Conservation (phyloP, 2,797 vertebrate genomes). For the Parauchenoglanis ngamensis region DNA sequence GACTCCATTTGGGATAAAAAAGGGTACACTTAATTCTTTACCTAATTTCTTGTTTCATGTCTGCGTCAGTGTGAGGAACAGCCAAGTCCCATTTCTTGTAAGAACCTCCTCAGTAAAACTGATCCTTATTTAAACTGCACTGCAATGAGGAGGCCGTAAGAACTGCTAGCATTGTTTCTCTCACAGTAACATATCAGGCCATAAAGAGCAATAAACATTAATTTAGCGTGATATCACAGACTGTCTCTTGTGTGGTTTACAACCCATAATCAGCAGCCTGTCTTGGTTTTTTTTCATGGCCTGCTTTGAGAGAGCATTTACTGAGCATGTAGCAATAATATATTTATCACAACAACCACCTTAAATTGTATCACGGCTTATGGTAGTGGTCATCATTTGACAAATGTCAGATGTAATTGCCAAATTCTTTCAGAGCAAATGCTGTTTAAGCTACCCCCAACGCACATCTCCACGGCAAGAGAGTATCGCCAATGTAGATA, state of each 20-base stretch:
- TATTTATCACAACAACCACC: constrained; percentile 13
- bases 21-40: neutral
- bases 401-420: neutral
- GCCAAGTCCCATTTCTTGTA: neutral
- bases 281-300: neutral
- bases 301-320: constrained; percentile 26
- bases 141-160: neutral
- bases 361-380: neutral
- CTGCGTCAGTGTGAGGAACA: neutral
- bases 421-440: neutral
- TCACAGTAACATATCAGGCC: constrained; percentile 53
- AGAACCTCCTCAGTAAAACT: neutral
- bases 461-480: neutral
- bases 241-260: constrained; percentile 56
- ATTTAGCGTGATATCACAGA: constrained; percentile 59
- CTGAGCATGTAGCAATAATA: constrained; percentile 40
- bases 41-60: neutral
- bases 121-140: neutral
- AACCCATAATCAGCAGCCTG: constrained; percentile 34
- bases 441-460: neutral
- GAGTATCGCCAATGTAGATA: no score
- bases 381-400: neutral
- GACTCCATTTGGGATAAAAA: neutral
- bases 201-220: constrained; percentile 66
- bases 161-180: constrained; percentile 19